phyloP scores from a whole-genome alignment of 2,888 invertebrate genomes.

The Sphaerophoria rueppellii region DNA sequence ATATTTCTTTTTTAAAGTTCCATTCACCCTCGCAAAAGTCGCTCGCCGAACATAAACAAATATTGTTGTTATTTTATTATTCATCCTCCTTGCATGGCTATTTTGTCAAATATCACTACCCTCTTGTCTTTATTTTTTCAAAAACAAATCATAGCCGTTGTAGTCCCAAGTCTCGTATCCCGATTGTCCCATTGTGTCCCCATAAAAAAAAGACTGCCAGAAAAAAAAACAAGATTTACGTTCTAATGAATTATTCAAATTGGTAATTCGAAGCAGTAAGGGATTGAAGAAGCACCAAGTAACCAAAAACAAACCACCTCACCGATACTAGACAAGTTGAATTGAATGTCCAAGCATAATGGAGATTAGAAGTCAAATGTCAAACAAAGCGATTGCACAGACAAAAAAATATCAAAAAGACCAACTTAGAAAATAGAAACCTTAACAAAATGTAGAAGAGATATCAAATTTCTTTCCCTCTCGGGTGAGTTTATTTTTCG shows the following conservation, averaged over 20 bases:
- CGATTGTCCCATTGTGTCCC: slow-evolving; percentile 40
- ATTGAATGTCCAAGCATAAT: slow-evolving; percentile 50
- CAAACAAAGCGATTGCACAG: slow-evolving; percentile 42
- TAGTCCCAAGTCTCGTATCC: slow-evolving; percentile 11
- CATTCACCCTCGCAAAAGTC: background rate
- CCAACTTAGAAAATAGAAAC: slow-evolving; percentile 32
- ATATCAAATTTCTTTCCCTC: slow-evolving; percentile 58
- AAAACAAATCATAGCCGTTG: slow-evolving; percentile 2
- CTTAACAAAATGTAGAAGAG: slow-evolving; percentile 55
- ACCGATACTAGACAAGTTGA: background rate
- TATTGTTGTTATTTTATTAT: slow-evolving; percentile 42
- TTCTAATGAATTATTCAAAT: slow-evolving; percentile 70
- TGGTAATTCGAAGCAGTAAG: slow-evolving; percentile 56
- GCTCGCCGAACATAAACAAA: background rate
- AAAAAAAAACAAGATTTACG: slow-evolving; percentile 48
- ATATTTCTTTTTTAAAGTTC: slow-evolving; percentile 52
- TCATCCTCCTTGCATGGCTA: slow-evolving; percentile 38
- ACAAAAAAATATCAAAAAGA: slow-evolving; percentile 15
- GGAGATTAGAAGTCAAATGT: slow-evolving; percentile 53
- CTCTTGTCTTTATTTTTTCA: background rate
- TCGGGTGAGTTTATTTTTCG: no score
- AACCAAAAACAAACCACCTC: background rate
- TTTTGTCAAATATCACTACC: slow-evolving; percentile 54
- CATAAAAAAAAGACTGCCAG: slow-evolving; percentile 15
- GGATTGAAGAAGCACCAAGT: slow-evolving; percentile 14